Evolutionary conservation across 2,797 vertebrate species (phyloP), one percentile per base, ranked within the genome.

Genomic region (Poecilia velifera): DNA sequence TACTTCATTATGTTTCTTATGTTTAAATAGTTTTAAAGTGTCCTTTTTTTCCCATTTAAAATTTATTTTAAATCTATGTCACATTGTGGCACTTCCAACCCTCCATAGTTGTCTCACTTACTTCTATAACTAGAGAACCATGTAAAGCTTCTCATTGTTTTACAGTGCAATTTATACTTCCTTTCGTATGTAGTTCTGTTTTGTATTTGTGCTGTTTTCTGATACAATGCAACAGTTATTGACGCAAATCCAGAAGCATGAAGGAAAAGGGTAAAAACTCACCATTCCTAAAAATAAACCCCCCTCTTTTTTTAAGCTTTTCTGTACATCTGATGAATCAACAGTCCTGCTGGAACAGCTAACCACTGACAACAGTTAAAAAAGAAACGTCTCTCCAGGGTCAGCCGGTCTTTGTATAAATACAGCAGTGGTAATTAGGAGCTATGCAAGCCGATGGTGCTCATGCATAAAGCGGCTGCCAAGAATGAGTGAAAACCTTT

Each of bases 331-430:
- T 78, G 76, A 78, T 80, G 76, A 80, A 73, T 51, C 28, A 46
- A 64, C 75, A 20, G 13, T 68, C 77, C 73, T 80, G 79, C 68
- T 76, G 75, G 89, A 81, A 86, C 85, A 86, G 86, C 77, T 75
- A 86, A 88, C 72, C 80, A 86, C 72, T 53, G 88, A 84, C 75
- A 83, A 51, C 85, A 79, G 76, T 82, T 43, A 74, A n/a, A 36
- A 46, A 20, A 64, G 39, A 86, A 91, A 84, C 55, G 79, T 78
- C 74, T 74, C 72, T 25, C 36, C 57, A 9, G 51, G 47, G 62
- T 66, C 74, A 70, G 53, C 84, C 77, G 75, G 59, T 68, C 73
- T 82, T 79, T 81, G 86, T 76, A 16, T 62, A n/a, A 73, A 73
- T 43, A 73, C 39, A 28, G 2, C 8, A 73, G 39, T 59, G 51